Percentiles rank a stretch among this genome's conserved stretches.
phyloP scores from a whole-genome alignment of 30 jellyfish, hydroid and myxozoan species.

The Sanderia malayensis region DNA sequence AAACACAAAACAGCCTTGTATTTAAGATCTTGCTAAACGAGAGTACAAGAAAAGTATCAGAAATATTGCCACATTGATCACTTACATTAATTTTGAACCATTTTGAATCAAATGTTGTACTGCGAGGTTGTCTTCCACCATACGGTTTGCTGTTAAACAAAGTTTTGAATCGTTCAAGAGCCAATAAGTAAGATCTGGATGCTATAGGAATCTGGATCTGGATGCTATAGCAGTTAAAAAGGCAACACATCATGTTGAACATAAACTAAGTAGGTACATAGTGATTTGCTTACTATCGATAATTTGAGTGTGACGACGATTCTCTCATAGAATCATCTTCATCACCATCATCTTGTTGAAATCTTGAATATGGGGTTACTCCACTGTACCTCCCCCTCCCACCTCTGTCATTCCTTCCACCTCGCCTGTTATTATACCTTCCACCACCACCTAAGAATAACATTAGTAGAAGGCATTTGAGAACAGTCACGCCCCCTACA shows the following conservation, averaged over 20 bases:
- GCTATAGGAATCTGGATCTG: no score
- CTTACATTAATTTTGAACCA: constrained; percentile 54
- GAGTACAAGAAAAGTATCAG: neutral
- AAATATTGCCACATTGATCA: no score
- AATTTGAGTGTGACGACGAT: constrained; percentile 2
- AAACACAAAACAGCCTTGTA: no score
- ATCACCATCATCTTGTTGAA: constrained; percentile 56
- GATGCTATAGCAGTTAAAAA: no score
- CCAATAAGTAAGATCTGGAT: no score
- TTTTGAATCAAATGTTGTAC: constrained; percentile 35
- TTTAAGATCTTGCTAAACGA: no score
- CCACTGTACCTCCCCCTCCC: constrained; percentile 1
- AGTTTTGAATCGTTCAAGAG: no score
- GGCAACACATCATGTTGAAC: no score
- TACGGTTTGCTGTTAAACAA: constrained; percentile 39
- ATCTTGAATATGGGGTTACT: constrained; percentile 56
- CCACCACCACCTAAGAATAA: constrained; percentile 17
- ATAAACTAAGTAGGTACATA: neutral
- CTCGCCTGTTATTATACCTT: constrained; percentile 33
- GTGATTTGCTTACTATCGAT: constrained; percentile 23
- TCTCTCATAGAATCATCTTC: constrained; percentile 66
- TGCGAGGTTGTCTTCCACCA: constrained; percentile 29
- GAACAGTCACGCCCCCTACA: no score
- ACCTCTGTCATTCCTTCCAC: constrained; percentile 30
- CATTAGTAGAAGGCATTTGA: no score